phyloP scores from a whole-genome alignment of 2,888 invertebrate species.

The Stegana nigrithorax region DNA sequence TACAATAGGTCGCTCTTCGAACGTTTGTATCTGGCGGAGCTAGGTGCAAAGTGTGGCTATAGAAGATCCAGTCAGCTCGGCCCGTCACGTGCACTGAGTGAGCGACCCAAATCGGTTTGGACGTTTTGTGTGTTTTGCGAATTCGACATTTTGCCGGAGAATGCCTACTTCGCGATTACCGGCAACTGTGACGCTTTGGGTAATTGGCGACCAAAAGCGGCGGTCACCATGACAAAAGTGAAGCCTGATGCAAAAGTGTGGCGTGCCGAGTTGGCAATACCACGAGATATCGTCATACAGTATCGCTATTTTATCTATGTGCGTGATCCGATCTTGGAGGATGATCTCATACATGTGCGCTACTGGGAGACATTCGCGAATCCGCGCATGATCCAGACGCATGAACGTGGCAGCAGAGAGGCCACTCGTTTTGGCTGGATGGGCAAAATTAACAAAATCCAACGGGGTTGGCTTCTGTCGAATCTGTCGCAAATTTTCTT shows the following conservation, averaged over 20 bases:
- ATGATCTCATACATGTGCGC: constrained; percentile 45
- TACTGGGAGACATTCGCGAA: constrained; percentile 82
- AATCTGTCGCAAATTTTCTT: constrained; percentile 81
- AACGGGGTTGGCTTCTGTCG: constrained; percentile 79
- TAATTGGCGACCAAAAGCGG: constrained; percentile 74
- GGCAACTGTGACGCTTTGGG: constrained; percentile 77
- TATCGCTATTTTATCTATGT: constrained; percentile 82
- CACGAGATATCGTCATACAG: constrained; percentile 21
- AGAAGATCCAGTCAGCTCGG: too few relatives aligned
- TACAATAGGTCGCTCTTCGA: constrained; percentile 21
- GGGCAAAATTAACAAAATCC: constrained; percentile 65
- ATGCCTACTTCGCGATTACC: constrained; percentile 75
- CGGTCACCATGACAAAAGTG: constrained; percentile 69
- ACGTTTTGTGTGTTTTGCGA: not conserved
- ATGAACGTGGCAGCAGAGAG: constrained; percentile 73
- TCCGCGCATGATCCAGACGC: constrained; percentile 81
- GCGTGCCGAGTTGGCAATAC: constrained; percentile 19
- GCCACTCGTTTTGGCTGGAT: constrained; percentile 58
- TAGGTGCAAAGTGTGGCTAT: constrained; percentile 32
- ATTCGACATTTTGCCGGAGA: not conserved
- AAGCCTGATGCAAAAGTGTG: constrained; percentile 27
- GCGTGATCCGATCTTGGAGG: constrained; percentile 71
- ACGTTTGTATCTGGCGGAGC: constrained; percentile 27
- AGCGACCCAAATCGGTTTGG: not conserved
- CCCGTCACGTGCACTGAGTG: too few relatives aligned